Evolutionary conservation across 2,113 vertebrate species (phyloP).

Genomic region (Pholis gunnellus): DNA sequence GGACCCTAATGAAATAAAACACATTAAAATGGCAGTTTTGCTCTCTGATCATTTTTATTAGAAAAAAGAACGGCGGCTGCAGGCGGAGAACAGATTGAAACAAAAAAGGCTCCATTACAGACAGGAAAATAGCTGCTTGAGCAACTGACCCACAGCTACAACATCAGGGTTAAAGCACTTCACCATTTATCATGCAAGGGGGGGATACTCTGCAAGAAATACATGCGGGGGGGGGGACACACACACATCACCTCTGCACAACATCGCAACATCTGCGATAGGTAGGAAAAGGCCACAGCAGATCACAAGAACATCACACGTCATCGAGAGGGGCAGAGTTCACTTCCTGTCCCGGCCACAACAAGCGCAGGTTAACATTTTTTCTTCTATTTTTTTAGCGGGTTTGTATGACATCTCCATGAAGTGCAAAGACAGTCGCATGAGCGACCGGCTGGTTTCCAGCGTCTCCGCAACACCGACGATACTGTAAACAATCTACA

Average conservation of each 20-base stretch:
- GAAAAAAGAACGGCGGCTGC: constrained; percentile 49
- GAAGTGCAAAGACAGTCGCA: constrained; percentile 68
- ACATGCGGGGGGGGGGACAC: constrained; percentile 55
- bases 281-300: constrained; percentile 77
- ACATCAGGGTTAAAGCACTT: constrained; percentile 71
- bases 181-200: constrained; percentile 76
- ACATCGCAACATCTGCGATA: constrained; percentile 60
- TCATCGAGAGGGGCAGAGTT: constrained; percentile 53
- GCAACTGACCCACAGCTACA: constrained; percentile 71
- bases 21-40: constrained; percentile 24
- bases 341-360: constrained; percentile 53
- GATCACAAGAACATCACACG: constrained; percentile 73
- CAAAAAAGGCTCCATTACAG: constrained; percentile 51
- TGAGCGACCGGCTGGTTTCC: constrained; percentile 41
- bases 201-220: constrained; percentile 52
- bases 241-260: constrained; percentile 62
- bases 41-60: constrained; percentile 72
- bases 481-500: constrained; percentile 84
- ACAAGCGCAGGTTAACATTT: constrained; percentile 13
- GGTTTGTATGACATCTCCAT: constrained; percentile 74
- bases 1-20: constrained; percentile 55
- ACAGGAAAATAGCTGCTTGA: constrained; percentile 68
- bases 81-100: constrained; percentile 54
- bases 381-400: constrained; percentile 7
- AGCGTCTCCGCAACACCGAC: constrained; percentile 62